Percentiles rank a stretch among this genome's conserved stretches.
Conservation (phyloP, 2,113 vertebrate species). For the Sylvicapra grimmia region DNA sequence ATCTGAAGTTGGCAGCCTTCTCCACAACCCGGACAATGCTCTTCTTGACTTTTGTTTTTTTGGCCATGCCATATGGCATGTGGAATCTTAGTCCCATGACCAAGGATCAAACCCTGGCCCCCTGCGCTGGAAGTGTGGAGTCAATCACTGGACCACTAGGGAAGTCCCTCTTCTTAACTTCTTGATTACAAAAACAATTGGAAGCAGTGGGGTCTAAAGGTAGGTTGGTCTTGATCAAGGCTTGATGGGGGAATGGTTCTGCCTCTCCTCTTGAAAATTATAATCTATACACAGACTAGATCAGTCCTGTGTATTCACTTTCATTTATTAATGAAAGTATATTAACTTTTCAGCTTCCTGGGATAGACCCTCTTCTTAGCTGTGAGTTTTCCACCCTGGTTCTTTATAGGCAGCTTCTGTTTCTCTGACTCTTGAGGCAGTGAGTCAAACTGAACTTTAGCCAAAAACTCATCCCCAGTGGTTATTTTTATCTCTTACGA, state of each 20-base stretch:
- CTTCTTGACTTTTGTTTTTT: background rate
- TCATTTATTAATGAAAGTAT: background rate
- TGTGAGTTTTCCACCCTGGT: background rate
- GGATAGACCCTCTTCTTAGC: background rate
- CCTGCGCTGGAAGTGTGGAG: background rate
- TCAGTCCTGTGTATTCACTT: background rate
- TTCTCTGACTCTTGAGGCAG: background rate
- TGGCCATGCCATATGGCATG: background rate
- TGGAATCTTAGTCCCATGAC: background rate
- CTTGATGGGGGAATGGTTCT: background rate
- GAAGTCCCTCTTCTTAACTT: background rate
- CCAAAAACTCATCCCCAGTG: conserved; percentile 3
- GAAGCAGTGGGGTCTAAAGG: background rate
- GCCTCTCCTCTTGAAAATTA: background rate
- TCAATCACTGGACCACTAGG: background rate
- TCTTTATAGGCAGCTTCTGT: background rate
- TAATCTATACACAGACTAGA: background rate
- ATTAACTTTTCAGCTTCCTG: background rate
- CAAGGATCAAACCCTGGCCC: background rate
- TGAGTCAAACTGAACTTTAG: conserved; percentile 16
- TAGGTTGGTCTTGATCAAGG: background rate
- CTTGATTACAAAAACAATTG: no score
- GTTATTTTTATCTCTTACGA: conserved; percentile 35
- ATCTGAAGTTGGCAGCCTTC: background rate
- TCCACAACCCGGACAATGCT: background rate